Evolutionary conservation across 2,888 invertebrate species (phyloP).

Genomic region (Iphiclides podalirius): DNA sequence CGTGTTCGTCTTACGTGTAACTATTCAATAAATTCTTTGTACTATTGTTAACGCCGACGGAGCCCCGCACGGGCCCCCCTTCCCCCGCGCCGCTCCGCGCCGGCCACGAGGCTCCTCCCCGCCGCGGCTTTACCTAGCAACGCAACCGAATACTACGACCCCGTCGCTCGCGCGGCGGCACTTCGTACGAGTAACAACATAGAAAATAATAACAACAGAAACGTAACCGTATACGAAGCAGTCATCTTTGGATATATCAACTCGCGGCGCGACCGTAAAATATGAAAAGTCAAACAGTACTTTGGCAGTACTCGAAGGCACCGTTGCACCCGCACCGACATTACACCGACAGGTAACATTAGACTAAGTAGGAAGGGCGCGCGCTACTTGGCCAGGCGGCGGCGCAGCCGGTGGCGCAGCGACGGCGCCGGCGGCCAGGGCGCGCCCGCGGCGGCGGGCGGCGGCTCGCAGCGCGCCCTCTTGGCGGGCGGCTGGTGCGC

Average conservation of each 20-base stretch:
- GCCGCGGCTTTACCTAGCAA: no score
- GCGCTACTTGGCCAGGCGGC: constrained; percentile 63
- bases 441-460: constrained; percentile 38
- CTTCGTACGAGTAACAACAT: constrained; percentile 36
- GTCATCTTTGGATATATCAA: constrained; percentile 63
- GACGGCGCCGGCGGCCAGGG: constrained; percentile 48
- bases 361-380: constrained; percentile 8
- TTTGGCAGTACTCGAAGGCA: constrained; percentile 57
- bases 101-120: constrained; percentile 23
- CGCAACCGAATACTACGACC: no score
- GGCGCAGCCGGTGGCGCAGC: constrained; percentile 66
- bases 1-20: constrained; percentile 67
- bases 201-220: constrained; percentile 55
- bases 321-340: constrained; percentile 43
- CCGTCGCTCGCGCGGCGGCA: constrained; percentile 14
- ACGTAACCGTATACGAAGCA: constrained; percentile 62
- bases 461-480: constrained; percentile 44
- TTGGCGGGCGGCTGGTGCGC: constrained; percentile 30
- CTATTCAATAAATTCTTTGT: constrained; percentile 68
- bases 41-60: constrained; percentile 56
- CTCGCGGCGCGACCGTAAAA: constrained; percentile 33
- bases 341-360: constrained; percentile 43
- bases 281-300: constrained; percentile 45
- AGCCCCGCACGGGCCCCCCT: no score
- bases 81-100: constrained; percentile 38